Base-by-base conservation (phyloP, 1,140 invertebrate species). In the Lepidotrigona ventralis region DNA sequence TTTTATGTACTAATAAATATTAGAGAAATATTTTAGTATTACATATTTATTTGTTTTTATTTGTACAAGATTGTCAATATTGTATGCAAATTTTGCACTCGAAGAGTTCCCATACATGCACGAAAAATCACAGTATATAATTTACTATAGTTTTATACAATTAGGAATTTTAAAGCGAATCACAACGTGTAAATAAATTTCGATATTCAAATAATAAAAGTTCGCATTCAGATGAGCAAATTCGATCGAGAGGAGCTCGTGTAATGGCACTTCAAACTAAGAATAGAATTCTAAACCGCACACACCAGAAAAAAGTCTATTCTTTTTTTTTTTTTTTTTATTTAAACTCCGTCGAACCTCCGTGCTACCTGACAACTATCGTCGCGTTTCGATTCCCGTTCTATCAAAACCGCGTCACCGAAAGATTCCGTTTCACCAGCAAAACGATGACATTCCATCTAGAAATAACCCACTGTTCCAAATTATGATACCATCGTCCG, bases 381-480 rank as follows among this genome's bases (percentile, higher is more conserved):
- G 11, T n/a, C 58, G 58, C 58, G 11, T 60, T 60, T 60, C 58
- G 58, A 60, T 60, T 60, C 58, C 58, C 58, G 23, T 60, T 60
- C 11, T 60, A 60, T 60, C 58, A 12, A 60, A 60, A 14, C 21
- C 2, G 56, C 23, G 56, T 58, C 56, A 58, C 56, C 56, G 9
- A 23, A 58, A 23, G 21, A 23, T 1, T 58, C 21, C 4, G 58
- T 46, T 46, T 46, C 58, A 1, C 23, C 12, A 15, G 21, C 8
- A n/a, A 46, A 71, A n/a, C 21, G 11, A 21, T 21, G 15, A 46
- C 39, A 33, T 51, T 23, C 46, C 69, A 46, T n/a, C 21, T n/a
- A 39, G n/a, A 71, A 71, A 71, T 46, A 46, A 71, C 39, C 69
- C 39, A 15, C 39, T 51, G 69, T 71, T 51, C 69, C 69, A 71